Base-by-base conservation (phyloP, 2,888 invertebrate species). In the Drosophila dives region DNA sequence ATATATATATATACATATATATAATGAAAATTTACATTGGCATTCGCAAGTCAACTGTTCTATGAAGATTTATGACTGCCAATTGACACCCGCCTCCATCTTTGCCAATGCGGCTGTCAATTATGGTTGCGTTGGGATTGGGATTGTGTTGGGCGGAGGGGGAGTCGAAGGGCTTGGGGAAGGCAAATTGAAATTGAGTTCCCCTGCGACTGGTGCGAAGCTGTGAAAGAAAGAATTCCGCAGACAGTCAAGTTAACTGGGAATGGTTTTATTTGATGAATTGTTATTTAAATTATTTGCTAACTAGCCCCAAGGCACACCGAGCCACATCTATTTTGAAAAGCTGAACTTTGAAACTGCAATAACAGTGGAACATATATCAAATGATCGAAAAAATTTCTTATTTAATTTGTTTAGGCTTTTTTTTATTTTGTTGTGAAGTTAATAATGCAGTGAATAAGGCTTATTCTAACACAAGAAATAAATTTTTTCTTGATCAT, bases 61-160 rank as follows among this genome's bases (percentile, higher is more conserved):
- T 89, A 86, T 89, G 90, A 90, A 90, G 86, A 86, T 86, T 86
- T 86, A 86, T 90, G 85, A 62, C 67, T 55, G 48, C 72, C 86
- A 90, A 86, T 86, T 86, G 90, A 90, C 86, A 81, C 65, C 72
- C 77, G 72, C 81, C 81, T 80, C 83, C 82, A 65, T 74, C 86
- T 70, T 60, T 68, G 51, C 68, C 67, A 69, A 70, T 68, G 56
- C 72, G 71, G 56, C 80, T 64, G 73, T 70, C 83, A 68, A 67
- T 64, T 72, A 56, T 56, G 40, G 20, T 20, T 10, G 20, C 6
- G 23, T 11, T 32, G 26, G 38, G 80, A 33, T 29, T 29, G 5
- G 0, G 29, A 29, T 1, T 29, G 29, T n/a, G 29, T 23, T 23
- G 23, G 23, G 23, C 2, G 23, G 1, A 2, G 10, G 45, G 48